phyloP scores from a whole-genome alignment of 2,888 invertebrate species.

The Mythimna pallens region DNA sequence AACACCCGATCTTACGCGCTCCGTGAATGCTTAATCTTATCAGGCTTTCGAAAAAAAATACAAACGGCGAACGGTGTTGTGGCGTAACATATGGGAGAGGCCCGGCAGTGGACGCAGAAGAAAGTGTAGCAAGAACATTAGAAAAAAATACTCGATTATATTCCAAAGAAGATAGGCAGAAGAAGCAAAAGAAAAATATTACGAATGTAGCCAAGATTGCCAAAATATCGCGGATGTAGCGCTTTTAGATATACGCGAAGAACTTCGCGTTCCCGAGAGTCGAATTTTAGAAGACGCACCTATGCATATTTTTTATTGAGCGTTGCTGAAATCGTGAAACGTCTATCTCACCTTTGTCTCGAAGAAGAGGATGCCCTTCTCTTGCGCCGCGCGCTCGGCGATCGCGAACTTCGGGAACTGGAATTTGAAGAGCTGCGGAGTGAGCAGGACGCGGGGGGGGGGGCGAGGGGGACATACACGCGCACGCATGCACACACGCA shows the following conservation, averaged over 20 bases:
- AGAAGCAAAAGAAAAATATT: conserved; percentile 48
- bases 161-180: conserved; percentile 45
- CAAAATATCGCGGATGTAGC: conserved; percentile 43
- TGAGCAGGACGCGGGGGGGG: conserved; percentile 81
- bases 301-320: conserved; percentile 18
- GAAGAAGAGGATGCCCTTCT: conserved; percentile 86
- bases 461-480: conserved; percentile 57
- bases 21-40: background rate
- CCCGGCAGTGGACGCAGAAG: conserved; percentile 51
- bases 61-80: conserved; percentile 17
- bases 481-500: conserved; percentile 60
- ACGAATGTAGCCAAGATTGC: conserved; percentile 32
- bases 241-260: conserved; percentile 55
- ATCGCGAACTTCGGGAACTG: conserved; percentile 89
- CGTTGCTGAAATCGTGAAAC: conserved; percentile 53
- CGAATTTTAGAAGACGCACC: conserved; percentile 50
- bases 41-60: background rate
- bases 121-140: conserved; percentile 46
- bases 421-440: conserved; percentile 90
- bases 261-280: conserved; percentile 28
- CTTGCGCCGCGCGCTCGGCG: conserved; percentile 84
- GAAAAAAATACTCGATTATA: conserved; percentile 34
- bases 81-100: conserved; percentile 39
- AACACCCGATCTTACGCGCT: no score
- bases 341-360: conserved; percentile 83